Evolutionary conservation across 2,888 invertebrate species (phyloP), one percentile per base, ranked within the genome.

Genomic region (Neoascia interrupta): DNA sequence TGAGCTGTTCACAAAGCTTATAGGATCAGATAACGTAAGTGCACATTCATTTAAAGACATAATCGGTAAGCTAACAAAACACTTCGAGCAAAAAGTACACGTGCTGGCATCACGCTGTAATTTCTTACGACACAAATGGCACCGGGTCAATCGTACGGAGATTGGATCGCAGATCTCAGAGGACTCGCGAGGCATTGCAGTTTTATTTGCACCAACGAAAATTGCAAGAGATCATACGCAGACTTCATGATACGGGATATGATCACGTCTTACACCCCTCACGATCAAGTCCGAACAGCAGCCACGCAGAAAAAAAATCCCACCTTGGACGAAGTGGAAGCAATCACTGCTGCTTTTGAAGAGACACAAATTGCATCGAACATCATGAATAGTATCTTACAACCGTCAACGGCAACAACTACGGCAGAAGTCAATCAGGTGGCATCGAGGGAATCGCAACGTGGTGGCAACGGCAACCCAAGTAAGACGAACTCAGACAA

Each of bases 131-230:
- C 36, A 19, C n/a, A 16, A 13, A 60, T 66, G 60, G 3, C 21
- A 1, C 23, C 23, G 8, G 31, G 31, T 6, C 64, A 64, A 28
- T 0, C 31, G 19, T 56, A 60, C 11, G 26, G 5, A 0, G 58
- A 73, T 1, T 75, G 63, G 69, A 36, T 75, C 8, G 75, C 70
- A 0, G 70, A 76, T 13, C 21, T 70, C 6, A 23, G 73, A 5
- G 68, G 79, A 8, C 51, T 73, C 10, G 63, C 63, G 5, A 68
- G 39, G 6, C 63, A 61, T 1, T 72, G 58, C 23, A 19, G 13
- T 6, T 80, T 73, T 15, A 13, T 41, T 0, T 21, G 41, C 2
- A n/a, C 21, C 1, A 76, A 76, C 16, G 15, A 41, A 15, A 43
- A 18, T 6, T 76, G 69, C 31, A 15, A 21, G 5, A 64, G 58